These are phyloP conservation scores for Alloplasta piceator DNA, from an alignment of 2,888 invertebrate species.

Conservation along the genomic window DNA sequence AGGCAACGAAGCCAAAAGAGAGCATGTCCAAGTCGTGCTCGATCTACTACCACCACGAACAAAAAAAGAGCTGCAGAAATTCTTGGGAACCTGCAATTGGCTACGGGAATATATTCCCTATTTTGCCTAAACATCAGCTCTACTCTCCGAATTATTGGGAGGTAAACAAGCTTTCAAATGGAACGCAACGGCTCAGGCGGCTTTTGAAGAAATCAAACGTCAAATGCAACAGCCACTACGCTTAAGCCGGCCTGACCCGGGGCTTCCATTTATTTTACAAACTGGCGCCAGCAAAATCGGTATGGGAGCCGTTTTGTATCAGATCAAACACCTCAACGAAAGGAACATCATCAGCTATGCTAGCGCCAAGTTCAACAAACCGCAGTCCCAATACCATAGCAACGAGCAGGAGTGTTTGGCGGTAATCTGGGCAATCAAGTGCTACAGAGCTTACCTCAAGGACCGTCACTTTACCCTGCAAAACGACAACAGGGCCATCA, in stretches of 20 bases:
- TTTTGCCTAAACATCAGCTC: background rate
- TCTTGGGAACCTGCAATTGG: background rate
- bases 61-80: background rate
- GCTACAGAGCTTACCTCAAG: slow-evolving; percentile 50
- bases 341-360: slow-evolving; percentile 60
- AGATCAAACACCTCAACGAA: background rate
- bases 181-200: background rate
- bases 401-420: slow-evolving; percentile 64
- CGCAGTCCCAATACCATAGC: slow-evolving; percentile 54
- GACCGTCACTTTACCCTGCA: slow-evolving; percentile 27
- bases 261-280: background rate
- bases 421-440: slow-evolving; percentile 46
- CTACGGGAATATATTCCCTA: background rate
- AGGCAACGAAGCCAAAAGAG: no score
- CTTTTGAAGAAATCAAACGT: background rate
- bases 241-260: background rate
- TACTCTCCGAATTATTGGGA: background rate
- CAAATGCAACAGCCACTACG: background rate
- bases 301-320: background rate
- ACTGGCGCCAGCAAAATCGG: background rate
- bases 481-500: slow-evolving; percentile 24
- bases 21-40: no score
- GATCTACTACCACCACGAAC: no score
- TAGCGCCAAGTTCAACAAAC: slow-evolving; percentile 62
- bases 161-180: background rate